Base-by-base conservation (phyloP, 1,140 invertebrate genomes). In the Trichonephila inaurata region DNA sequence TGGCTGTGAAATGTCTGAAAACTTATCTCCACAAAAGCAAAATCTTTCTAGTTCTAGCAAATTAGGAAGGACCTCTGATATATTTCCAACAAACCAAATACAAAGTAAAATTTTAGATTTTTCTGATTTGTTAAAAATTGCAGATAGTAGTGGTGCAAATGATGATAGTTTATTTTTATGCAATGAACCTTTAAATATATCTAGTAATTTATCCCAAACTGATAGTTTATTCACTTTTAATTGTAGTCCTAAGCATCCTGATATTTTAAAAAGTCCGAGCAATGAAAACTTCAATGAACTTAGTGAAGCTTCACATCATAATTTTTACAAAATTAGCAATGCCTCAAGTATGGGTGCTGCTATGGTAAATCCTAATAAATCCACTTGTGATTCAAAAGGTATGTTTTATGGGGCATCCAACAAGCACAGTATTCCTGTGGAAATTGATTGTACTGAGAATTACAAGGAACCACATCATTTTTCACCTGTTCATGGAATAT, bases 61-160 rank as follows among this genome's bases (percentile, higher is more conserved):
- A 28, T 24, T 69, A 28, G 28, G 40, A 58, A 90, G 21, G 10
- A 21, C 16, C 4, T 58, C 44, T 82, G 58, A 66, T 69, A 18
- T 81, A 33, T 61, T 81, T 69, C 89, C 61, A 21, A 40, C 60
- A 40, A 51, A 19, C 82, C 24, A 64, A 10, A 40, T 81, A 24
- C 77, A 33, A 58, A 64, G 51, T n/a, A 66, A 77, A 64, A 83
- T 91, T 24, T 91, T 92, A 64, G 90, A 92, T 33, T 92, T 92
- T 66, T 85, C 81, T 66, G 82, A 92, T 44, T 58, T 92, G 14
- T 19, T 90, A n/a, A 61, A 89, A 89, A 91, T 85, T 66, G n/a
- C 51, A 85, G 82, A 92, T 24, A 92, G 61, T 62, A 66, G 21
- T 44, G 44, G 33, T 92, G 28, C 44, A 24, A 85, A 44, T 85